Base-by-base conservation (phyloP, 2,888 invertebrate genomes). In the Venusia cambrica region DNA sequence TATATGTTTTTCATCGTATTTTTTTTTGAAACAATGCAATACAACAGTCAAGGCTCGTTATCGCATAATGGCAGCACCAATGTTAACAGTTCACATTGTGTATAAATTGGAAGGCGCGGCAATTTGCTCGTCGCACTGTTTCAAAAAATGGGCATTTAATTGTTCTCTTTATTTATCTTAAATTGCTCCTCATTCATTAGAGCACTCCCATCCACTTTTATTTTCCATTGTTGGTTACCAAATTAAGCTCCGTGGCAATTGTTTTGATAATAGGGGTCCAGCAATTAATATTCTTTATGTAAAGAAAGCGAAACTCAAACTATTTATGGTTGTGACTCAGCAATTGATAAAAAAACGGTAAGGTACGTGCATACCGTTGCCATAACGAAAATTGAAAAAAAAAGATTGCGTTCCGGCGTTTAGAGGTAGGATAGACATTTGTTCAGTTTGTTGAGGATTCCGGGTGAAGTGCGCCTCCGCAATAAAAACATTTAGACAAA, bases 121-220 rank as follows among this genome's bases (percentile, higher is more conserved):
- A 79, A 79, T 78, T 81, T 79, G 74, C 77, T 73, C 67, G 54
- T 73, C 70, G 71, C 70, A 61, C 74, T 75, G 77, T 75, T 76
- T 73, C 76, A 62, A 66, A 73, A 43, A 79, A 76, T 70, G 72
- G 71, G 70, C 71, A 78, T 77, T 78, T 77, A 80, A 81, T 83
- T 80, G 78, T 79, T 72, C 74, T 62, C 71, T 66, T 83, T 83
- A 78, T 79, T 80, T 80, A 76, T 75, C 74, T 78, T 72, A 79
- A 80, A 81, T 83, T 81, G 77, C 77, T 76, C 71, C 76, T 74
- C 80, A 80, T 83, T 84, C 79, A 84, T 83, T 80, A 80, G 74
- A 66, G 69, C 67, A 71, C 73, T 78, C 70, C 54, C 71, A 62
- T 75, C 65, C 69, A 72, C 75, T 80, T 80, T 83, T 78, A 78